Conservation (phyloP, 1,140 invertebrate species). For the Tetramorium alpestre region DNA sequence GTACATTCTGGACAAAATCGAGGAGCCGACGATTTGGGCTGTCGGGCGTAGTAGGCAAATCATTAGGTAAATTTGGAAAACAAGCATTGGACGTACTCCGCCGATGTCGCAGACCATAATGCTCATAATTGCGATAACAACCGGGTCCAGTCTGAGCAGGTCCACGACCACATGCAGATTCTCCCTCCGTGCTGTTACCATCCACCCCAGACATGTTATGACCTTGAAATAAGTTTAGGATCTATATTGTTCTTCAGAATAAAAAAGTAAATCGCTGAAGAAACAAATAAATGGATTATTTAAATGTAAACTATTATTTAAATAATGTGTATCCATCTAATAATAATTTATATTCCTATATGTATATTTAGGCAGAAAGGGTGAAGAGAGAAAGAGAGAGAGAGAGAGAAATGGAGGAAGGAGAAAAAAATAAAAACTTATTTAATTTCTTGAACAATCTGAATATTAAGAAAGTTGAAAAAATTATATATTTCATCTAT, state of each 20-base stretch:
- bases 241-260: slow-evolving; percentile 32
- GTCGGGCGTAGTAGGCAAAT: slow-evolving; percentile 83
- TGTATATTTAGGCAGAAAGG: background rate
- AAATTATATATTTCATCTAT: no score
- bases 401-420: no score
- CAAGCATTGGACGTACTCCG: slow-evolving; percentile 87
- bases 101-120: slow-evolving; percentile 87
- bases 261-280: background rate
- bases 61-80: slow-evolving; percentile 87
- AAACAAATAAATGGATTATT: background rate
- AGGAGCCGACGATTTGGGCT: slow-evolving; percentile 85
- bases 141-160: slow-evolving; percentile 91
- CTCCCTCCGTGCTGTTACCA: slow-evolving; percentile 94
- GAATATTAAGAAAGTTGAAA: no score
- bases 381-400: background rate
- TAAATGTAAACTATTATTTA: background rate
- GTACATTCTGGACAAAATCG: slow-evolving; percentile 84
- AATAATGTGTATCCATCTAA: background rate
- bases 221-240: slow-evolving; percentile 86
- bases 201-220: slow-evolving; percentile 96
- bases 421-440: background rate
- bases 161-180: slow-evolving; percentile 89
- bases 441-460: no score
- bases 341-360: background rate
- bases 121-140: slow-evolving; percentile 95